Percentiles rank a stretch among this genome's conserved stretches.
Evolutionary conservation across 2,888 invertebrate genomes (phyloP).

Genomic region (Agonopterix subpropinquella): DNA sequence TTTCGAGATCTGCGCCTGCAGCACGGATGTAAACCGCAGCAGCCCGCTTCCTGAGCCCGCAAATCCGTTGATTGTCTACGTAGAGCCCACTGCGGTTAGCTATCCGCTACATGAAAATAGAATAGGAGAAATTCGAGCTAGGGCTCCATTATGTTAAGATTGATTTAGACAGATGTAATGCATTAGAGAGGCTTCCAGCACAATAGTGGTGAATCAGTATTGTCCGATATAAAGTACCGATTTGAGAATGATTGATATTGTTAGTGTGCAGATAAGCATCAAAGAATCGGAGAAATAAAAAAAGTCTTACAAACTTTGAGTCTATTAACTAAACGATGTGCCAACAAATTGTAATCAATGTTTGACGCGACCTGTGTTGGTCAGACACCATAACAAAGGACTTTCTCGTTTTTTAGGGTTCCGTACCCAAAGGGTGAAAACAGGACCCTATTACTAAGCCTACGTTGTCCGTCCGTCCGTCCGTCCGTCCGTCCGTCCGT

Average conservation of each 20-base stretch:
- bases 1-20: slow-evolving; percentile 55
- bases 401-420: slow-evolving; percentile 36
- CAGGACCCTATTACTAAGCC: too few species aligned
- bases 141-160: slow-evolving; percentile 35
- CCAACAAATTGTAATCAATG: slow-evolving; percentile 38
- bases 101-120: slow-evolving; percentile 25
- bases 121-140: slow-evolving; percentile 38
- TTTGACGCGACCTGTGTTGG: slow-evolving; percentile 27
- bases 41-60: slow-evolving; percentile 35
- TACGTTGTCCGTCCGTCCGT: too few species aligned
- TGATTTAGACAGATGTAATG: slow-evolving; percentile 35
- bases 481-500: too few species aligned
- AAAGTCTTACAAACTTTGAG: neutral
- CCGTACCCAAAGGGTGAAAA: neutral
- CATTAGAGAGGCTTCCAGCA: slow-evolving; percentile 31
- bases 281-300: slow-evolving; percentile 8
- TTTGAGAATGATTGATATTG: slow-evolving; percentile 37
- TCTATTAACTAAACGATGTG: neutral
- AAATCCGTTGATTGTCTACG: slow-evolving; percentile 26
- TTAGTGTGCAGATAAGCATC: slow-evolving; percentile 17
- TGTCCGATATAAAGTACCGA: slow-evolving; percentile 35
- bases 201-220: slow-evolving; percentile 36
- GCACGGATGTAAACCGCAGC: slow-evolving; percentile 55
- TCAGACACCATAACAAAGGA: slow-evolving; percentile 36
- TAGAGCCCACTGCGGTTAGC: slow-evolving; percentile 15